These are phyloP conservation scores for Montipora capitata DNA, from an alignment of 92 coral and sea anemone genomes.

Conservation along the genomic window DNA sequence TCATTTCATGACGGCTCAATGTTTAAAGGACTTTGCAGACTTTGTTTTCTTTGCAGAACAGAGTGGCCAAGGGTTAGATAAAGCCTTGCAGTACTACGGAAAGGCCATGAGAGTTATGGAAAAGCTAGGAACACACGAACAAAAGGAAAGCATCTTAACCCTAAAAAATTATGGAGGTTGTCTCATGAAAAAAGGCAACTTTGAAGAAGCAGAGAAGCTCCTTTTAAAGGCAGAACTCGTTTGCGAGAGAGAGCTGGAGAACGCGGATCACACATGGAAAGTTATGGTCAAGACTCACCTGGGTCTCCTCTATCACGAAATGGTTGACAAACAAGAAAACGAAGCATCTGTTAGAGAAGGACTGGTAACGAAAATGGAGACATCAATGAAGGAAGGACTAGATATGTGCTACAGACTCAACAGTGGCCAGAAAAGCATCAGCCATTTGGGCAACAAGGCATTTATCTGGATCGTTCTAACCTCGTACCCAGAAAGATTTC, in stretches of 20 bases:
- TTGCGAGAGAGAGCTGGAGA: slow-evolving; percentile 31
- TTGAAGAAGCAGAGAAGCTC: neutral
- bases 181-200: neutral
- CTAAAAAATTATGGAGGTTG: slow-evolving; percentile 2
- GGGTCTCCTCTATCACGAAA: neutral
- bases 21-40: slow-evolving; percentile 16
- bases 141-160: neutral
- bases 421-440: neutral
- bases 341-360: neutral
- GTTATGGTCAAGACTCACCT: slow-evolving; percentile 12
- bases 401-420: slow-evolving; percentile 12
- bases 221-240: slow-evolving; percentile 16
- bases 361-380: neutral
- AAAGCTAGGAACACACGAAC: neutral
- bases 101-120: slow-evolving; percentile 9
- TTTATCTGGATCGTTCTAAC: neutral
- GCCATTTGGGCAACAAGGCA: neutral
- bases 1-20: slow-evolving; percentile 27
- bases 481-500: neutral
- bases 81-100: neutral
- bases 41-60: neutral
- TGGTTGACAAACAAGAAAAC: neutral
- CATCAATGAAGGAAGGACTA: slow-evolving; percentile 26
- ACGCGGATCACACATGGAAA: slow-evolving; percentile 26
- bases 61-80: neutral